Percentiles rank a stretch among this genome's conserved stretches.
These are phyloP conservation scores for Melierax canorus DNA, from an alignment of 2,113 vertebrate species.

Conservation along the genomic window DNA sequence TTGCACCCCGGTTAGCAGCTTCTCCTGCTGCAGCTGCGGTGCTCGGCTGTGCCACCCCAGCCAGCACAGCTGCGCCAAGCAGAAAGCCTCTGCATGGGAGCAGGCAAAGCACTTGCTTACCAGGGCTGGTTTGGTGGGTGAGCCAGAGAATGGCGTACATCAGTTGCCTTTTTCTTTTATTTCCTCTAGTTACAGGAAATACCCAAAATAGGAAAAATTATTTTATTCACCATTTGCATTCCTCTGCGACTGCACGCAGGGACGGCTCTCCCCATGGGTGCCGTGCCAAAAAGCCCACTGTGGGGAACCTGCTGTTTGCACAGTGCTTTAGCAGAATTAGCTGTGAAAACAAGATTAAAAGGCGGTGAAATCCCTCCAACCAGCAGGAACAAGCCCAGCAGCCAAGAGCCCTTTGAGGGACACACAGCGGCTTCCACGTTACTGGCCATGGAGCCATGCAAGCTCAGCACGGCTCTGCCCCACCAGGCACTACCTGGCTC, in stretches of 20 bases:
- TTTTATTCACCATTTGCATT: fast-evolving
- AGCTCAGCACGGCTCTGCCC: neutral
- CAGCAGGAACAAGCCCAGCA: neutral
- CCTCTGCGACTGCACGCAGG: fast-evolving
- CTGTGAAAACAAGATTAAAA: neutral
- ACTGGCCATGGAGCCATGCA: fast-evolving
- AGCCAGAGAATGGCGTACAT: neutral
- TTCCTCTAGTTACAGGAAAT: neutral
- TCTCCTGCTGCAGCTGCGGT: neutral
- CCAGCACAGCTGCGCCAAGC: fast-evolving
- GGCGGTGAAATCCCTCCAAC: neutral
- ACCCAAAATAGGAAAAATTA: neutral
- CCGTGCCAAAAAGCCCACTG: neutral
- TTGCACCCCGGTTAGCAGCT: neutral
- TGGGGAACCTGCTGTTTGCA: neutral
- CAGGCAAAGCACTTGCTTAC: neutral
- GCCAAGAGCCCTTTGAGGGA: neutral
- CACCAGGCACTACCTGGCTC: neutral
- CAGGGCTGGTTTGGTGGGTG: neutral
- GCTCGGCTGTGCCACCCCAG: fast-evolving
- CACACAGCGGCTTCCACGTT: neutral
- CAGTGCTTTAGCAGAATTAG: neutral
- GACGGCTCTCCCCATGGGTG: fast-evolving
- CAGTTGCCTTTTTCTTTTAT: neutral
- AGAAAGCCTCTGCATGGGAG: fast-evolving